Evolutionary conservation across 2,888 invertebrate genomes (phyloP).

Genomic region (Acleris sparsana): DNA sequence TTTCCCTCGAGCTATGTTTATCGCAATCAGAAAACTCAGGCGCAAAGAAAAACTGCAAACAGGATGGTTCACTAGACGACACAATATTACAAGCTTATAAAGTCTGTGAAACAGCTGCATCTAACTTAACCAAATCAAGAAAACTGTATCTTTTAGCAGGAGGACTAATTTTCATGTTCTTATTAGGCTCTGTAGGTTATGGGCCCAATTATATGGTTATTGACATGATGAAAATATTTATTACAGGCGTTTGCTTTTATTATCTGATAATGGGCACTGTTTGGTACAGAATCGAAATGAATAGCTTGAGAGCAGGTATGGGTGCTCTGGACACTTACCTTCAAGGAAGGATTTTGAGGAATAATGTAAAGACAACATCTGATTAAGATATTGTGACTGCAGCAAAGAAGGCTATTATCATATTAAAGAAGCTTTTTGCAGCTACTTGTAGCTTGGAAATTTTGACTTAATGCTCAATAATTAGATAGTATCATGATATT

Average conservation of each 20-base stretch:
- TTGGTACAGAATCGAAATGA: conserved; percentile 92
- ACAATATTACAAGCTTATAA: conserved; percentile 83
- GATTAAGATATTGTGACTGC: neutral
- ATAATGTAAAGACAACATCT: neutral
- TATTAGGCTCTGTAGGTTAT: conserved; percentile 78
- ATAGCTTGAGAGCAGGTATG: conserved; percentile 90
- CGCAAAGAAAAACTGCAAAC: conserved; percentile 43
- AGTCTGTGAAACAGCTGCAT: conserved; percentile 84
- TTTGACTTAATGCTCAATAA: too few species aligned
- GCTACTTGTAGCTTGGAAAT: neutral
- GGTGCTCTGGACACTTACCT: conserved; percentile 86
- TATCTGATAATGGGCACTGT: conserved; percentile 90
- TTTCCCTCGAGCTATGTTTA: conserved; percentile 82
- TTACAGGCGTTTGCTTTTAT: conserved; percentile 87
- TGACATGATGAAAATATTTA: conserved; percentile 84
- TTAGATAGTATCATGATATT: too few species aligned
- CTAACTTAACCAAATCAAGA: conserved; percentile 75
- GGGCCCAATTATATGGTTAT: conserved; percentile 77
- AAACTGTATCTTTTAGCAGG: conserved; percentile 80
- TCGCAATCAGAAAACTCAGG: conserved; percentile 43
- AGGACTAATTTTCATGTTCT: conserved; percentile 75
- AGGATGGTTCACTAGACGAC: conserved; percentile 51
- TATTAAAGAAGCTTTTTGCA: neutral
- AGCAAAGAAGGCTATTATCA: neutral
- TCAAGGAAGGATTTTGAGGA: conserved; percentile 49